phyloP scores from a whole-genome alignment of 2,797 vertebrate genomes.

The Coracias cyanogaster region DNA sequence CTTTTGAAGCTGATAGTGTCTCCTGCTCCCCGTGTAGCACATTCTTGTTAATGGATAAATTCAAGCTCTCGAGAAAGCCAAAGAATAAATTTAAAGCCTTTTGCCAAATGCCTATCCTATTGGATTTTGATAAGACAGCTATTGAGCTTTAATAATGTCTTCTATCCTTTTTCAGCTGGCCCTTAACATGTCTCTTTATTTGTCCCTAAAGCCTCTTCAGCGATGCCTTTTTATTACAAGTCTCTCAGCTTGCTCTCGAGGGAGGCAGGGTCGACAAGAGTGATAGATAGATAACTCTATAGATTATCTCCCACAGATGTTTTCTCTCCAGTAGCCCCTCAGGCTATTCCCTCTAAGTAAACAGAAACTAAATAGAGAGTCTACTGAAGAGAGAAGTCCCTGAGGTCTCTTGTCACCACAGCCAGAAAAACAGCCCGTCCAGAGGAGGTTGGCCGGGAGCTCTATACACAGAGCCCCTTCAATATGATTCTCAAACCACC shows the following conservation, averaged over 20 bases:
- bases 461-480: not conserved
- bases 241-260: conserved; percentile 81
- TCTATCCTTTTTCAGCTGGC: conserved; percentile 86
- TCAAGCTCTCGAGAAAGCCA: conserved; percentile 79
- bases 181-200: conserved; percentile 88
- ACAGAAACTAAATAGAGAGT: conserved; percentile 83
- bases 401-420: conserved; percentile 67
- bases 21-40: conserved; percentile 74
- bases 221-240: conserved; percentile 85
- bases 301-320: conserved; percentile 88
- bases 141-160: conserved; percentile 91
- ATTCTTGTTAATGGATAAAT: conserved; percentile 85
- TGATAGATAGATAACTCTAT: conserved; percentile 87
- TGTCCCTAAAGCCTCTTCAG: conserved; percentile 88
- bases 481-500: not conserved
- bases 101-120: conserved; percentile 84
- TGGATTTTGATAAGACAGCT: conserved; percentile 91
- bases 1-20: conserved; percentile 83
- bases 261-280: conserved; percentile 79
- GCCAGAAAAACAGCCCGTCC: conserved; percentile 31
- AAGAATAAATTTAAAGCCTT: conserved; percentile 84
- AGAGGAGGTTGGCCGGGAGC: not conserved
- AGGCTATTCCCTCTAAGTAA: conserved; percentile 86
- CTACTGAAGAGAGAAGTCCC: conserved; percentile 67
- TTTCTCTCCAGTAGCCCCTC: conserved; percentile 83